Evolutionary conservation across 2,888 invertebrate genomes (phyloP).

Genomic region (Pseudococcus viburni): DNA sequence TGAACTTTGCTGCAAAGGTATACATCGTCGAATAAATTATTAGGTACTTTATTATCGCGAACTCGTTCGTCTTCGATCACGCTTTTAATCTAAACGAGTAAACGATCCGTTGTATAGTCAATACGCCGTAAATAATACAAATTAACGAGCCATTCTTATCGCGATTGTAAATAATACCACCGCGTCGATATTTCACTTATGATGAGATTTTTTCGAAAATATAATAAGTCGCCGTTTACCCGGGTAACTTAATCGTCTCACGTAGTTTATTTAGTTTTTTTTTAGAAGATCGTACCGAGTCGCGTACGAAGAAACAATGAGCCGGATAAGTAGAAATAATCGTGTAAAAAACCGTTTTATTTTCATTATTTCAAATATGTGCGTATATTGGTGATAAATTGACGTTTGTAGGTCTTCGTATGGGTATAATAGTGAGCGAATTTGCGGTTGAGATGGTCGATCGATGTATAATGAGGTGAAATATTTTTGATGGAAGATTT

Average conservation of each 20-base stretch:
- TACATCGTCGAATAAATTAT: slow-evolving; percentile 21
- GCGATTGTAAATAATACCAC: slow-evolving; percentile 26
- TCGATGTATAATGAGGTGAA: no score
- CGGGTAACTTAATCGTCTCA: neutral
- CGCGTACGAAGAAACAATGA: neutral
- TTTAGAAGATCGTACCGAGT: no score
- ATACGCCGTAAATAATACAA: slow-evolving; percentile 48
- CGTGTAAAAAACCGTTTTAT: neutral
- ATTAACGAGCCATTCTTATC: slow-evolving; percentile 33
- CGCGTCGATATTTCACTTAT: slow-evolving; percentile 28
- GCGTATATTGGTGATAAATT: neutral
- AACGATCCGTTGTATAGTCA: slow-evolving; percentile 4
- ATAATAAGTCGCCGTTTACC: neutral
- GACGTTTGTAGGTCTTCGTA: neutral
- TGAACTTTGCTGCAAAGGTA: neutral
- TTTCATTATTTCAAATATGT: neutral
- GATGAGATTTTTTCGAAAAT: neutral
- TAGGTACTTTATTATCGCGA: neutral
- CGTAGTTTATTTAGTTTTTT: neutral
- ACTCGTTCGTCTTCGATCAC: slow-evolving; percentile 24
- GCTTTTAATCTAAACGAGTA: slow-evolving; percentile 45
- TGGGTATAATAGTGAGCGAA: neutral
- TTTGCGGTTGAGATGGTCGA: neutral
- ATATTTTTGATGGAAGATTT: no score
- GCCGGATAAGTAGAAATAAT: neutral